These are phyloP conservation scores for Cephonodes hylas DNA, from an alignment of 2,888 invertebrate genomes.

Conservation along the genomic window DNA sequence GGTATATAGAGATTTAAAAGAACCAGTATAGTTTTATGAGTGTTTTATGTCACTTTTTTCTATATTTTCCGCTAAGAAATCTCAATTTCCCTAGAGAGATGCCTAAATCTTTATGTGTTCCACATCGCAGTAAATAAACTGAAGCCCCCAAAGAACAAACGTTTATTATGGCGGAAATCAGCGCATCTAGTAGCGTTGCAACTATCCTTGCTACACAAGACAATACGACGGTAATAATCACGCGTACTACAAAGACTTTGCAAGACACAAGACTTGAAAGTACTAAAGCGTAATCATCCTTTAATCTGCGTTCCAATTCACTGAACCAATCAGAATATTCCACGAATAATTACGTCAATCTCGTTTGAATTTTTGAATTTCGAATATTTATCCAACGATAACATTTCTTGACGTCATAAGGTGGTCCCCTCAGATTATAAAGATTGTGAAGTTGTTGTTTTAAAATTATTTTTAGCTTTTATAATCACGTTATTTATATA, in stretches of 20 bases:
- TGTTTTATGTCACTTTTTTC: too few relatives aligned
- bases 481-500: neutral
- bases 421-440: neutral
- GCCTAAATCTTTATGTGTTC: neutral
- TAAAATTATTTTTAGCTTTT: neutral
- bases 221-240: neutral
- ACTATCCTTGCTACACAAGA: neutral
- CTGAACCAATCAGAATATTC: neutral
- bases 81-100: neutral
- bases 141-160: neutral
- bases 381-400: neutral
- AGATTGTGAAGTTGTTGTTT: neutral
- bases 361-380: neutral
- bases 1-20: too few relatives aligned
- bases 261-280: neutral
- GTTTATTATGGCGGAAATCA: slow-evolving; percentile 1
- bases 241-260: slow-evolving; percentile 2
- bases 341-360: neutral
- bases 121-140: neutral
- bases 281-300: neutral
- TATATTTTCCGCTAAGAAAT: too few relatives aligned
- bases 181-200: neutral
- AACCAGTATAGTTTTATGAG: too few relatives aligned
- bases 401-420: too few relatives aligned
- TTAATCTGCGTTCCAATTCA: neutral